A percentile compares a stretch with the other conserved stretches of the same genome.
phyloP scores from a whole-genome alignment of 2,888 invertebrate species.

The Mesoligia furuncula region DNA sequence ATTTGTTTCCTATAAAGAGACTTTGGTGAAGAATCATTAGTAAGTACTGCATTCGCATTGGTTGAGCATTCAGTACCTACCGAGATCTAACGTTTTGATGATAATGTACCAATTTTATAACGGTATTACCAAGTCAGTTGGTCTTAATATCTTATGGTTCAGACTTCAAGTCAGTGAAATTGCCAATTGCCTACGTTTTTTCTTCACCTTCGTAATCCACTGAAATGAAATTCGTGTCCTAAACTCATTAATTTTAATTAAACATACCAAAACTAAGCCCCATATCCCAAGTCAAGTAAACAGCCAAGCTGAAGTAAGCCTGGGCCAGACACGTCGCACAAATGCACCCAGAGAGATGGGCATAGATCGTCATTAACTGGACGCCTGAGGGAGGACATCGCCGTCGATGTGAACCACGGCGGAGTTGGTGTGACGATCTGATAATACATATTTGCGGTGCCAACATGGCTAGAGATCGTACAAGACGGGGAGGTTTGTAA shows the following conservation, averaged over 20 bases:
- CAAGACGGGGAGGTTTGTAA: not conserved
- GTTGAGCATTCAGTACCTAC: not conserved
- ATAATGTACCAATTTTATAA: not conserved
- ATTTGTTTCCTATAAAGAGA: conserved; percentile 81
- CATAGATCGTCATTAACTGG: not conserved
- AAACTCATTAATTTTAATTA: not conserved
- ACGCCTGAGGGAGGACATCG: not conserved
- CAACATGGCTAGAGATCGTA: not conserved
- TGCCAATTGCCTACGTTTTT: not conserved
- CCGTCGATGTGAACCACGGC: not conserved
- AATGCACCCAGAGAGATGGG: not conserved
- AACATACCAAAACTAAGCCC: not conserved
- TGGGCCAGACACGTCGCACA: not conserved
- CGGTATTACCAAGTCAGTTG: not conserved
- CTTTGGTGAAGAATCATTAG: conserved; percentile 84
- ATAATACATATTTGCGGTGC: not conserved
- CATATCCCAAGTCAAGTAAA: no score
- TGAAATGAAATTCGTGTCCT: not conserved
- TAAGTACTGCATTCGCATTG: conserved; percentile 73
- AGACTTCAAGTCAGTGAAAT: not conserved
- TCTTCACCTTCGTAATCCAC: not conserved
- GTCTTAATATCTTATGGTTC: not conserved
- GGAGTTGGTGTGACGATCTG: not conserved
- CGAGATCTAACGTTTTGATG: not conserved
- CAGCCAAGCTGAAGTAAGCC: not conserved